phyloP scores from a whole-genome alignment of 2,113 vertebrate genomes.

The Athene cunicularia region DNA sequence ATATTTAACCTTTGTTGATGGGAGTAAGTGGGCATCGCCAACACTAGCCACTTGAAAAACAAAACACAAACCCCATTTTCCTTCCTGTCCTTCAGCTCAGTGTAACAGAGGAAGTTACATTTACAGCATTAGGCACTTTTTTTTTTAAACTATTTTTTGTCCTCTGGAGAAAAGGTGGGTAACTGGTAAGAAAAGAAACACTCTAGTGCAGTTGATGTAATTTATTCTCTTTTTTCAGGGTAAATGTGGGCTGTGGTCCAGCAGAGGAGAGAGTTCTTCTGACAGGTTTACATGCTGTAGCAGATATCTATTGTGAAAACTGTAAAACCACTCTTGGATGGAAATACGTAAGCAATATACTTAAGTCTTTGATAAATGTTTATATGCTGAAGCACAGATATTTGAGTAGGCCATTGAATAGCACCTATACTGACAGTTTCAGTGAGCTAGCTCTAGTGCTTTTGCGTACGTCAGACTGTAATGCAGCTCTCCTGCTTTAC shows the following conservation, averaged over 20 bases:
- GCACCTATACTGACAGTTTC: neutral
- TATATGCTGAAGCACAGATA: neutral
- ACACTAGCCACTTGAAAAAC: neutral
- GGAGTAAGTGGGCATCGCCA: neutral
- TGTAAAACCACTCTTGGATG: slow-evolving; percentile 99
- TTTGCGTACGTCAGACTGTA: neutral
- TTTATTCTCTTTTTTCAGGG: slow-evolving; percentile 73
- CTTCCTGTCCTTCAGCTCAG: neutral
- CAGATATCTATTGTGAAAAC: slow-evolving; percentile 99
- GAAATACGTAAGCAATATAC: slow-evolving; percentile 91
- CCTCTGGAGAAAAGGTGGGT: neutral
- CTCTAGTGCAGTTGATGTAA: neutral
- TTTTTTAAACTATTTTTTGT: neutral
- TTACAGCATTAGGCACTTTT: neutral
- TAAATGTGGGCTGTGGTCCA: slow-evolving; percentile 97
- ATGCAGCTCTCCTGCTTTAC: neutral
- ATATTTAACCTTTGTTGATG: neutral
- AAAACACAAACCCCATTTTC: neutral
- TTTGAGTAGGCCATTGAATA: neutral
- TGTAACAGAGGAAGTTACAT: neutral
- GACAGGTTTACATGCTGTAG: slow-evolving; percentile 96
- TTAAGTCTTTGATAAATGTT: neutral
- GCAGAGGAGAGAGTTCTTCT: slow-evolving; percentile 97
- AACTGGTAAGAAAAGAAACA: neutral
- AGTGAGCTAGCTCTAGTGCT: neutral